A percentile compares a stretch with the other conserved stretches of the same genome.
These are phyloP conservation scores for Brachystomella parvula DNA, from an alignment of 1,140 invertebrate genomes.

Conservation along the genomic window DNA sequence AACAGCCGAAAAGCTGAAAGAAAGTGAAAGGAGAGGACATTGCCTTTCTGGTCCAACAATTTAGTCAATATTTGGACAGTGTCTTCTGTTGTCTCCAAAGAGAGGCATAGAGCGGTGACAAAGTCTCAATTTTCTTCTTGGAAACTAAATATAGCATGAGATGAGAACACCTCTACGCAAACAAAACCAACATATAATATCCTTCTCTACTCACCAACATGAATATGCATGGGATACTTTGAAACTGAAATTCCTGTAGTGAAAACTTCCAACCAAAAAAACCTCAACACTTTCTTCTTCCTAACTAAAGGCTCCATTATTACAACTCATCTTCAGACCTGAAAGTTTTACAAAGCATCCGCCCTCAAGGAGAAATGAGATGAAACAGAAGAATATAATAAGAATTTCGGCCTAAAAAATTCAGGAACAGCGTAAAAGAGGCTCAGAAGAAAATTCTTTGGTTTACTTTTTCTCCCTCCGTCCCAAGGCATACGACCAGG, in stretches of 20 bases:
- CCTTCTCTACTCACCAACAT: background rate
- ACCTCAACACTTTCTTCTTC: background rate
- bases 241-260: no score
- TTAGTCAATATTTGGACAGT: conserved; percentile 30
- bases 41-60: conserved; percentile 16
- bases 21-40: background rate
- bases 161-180: conserved; percentile 3
- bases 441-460: background rate
- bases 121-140: background rate
- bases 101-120: no score
- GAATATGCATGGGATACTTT: no score
- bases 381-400: no score
- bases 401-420: background rate
- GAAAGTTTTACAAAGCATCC: no score
- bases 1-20: conserved; percentile 9
- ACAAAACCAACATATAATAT: background rate
- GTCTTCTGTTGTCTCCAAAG: background rate
- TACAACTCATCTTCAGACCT: background rate
- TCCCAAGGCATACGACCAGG: background rate
- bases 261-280: no score
- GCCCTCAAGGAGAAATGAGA: no score
- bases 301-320: background rate
- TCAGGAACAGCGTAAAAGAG: background rate
- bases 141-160: background rate
- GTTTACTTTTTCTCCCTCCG: background rate